Evolutionary conservation across 2,888 invertebrate species (phyloP).

Genomic region (Calliopum simillimum): DNA sequence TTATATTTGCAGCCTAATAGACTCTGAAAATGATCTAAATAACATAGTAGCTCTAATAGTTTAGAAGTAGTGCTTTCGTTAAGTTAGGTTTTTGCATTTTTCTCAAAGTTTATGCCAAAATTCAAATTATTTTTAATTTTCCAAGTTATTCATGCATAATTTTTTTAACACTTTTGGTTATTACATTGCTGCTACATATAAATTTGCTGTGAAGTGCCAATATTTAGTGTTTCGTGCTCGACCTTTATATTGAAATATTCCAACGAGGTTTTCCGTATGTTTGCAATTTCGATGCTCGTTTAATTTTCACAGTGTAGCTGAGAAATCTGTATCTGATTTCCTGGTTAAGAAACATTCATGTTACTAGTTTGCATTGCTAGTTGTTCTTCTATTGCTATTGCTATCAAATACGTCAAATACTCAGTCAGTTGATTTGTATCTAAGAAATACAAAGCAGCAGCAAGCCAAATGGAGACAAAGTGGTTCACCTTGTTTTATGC

Average conservation of each 20-base stretch:
- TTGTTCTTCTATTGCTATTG: background rate
- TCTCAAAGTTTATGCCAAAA: too few species aligned
- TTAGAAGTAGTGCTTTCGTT: too few species aligned
- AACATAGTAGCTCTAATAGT: too few species aligned
- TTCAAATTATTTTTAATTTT: too few species aligned
- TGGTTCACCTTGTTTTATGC: slow-evolving; percentile 20
- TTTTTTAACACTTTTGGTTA: too few species aligned
- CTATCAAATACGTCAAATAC: background rate
- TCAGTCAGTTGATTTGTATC: background rate
- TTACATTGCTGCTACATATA: too few species aligned
- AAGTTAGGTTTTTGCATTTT: too few species aligned
- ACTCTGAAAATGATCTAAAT: too few species aligned
- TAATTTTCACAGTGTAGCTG: background rate
- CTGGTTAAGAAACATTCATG: slow-evolving; percentile 17
- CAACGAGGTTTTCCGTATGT: slow-evolving; percentile 11
- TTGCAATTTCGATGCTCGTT: background rate
- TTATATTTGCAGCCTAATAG: too few species aligned
- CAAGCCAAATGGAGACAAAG: background rate
- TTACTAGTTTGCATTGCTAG: background rate
- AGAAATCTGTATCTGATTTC: background rate
- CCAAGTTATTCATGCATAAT: too few species aligned
- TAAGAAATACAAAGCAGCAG: background rate
- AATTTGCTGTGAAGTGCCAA: background rate
- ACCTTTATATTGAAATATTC: background rate
- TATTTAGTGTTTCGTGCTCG: background rate